Conservation (phyloP, 2,888 invertebrate species). For the Lasioglossum calceatum region DNA sequence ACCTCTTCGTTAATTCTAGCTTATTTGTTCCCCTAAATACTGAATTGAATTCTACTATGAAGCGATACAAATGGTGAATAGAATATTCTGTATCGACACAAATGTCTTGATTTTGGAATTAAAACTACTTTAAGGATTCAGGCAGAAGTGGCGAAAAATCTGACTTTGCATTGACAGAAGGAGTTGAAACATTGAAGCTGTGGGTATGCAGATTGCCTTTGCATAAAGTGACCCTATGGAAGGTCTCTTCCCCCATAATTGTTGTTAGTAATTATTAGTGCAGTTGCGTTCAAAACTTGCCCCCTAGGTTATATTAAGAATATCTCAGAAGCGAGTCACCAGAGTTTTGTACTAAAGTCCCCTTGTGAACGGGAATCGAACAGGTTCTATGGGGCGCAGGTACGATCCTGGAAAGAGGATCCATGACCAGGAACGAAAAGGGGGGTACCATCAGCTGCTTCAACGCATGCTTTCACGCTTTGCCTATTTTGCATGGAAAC, state of each 20-base stretch:
- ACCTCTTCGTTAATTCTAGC: not conserved
- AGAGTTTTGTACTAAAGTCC: not conserved
- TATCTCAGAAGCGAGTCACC: not conserved
- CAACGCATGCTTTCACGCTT: slow-evolving; percentile 64
- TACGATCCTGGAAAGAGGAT: slow-evolving; percentile 43
- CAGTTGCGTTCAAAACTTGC: not conserved
- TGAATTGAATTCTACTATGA: not conserved
- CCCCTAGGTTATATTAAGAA: not conserved
- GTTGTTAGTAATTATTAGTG: not conserved
- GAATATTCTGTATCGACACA: no score
- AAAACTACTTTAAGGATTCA: no score
- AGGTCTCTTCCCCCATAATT: not conserved
- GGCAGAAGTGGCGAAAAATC: no score
- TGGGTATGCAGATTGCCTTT: no score
- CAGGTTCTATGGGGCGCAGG: slow-evolving; percentile 8
- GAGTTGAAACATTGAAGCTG: no score
- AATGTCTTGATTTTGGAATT: no score
- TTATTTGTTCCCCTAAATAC: slow-evolving; percentile 2
- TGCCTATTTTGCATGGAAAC: slow-evolving; percentile 60
- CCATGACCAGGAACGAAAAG: slow-evolving; percentile 44
- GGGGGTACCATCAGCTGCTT: slow-evolving; percentile 59
- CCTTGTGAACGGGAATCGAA: not conserved
- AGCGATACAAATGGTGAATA: not conserved
- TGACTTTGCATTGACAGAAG: no score
- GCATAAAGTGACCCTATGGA: no score